Evolutionary conservation across 2,113 vertebrate genomes (phyloP).

Genomic region (Pantherophis guttatus): DNA sequence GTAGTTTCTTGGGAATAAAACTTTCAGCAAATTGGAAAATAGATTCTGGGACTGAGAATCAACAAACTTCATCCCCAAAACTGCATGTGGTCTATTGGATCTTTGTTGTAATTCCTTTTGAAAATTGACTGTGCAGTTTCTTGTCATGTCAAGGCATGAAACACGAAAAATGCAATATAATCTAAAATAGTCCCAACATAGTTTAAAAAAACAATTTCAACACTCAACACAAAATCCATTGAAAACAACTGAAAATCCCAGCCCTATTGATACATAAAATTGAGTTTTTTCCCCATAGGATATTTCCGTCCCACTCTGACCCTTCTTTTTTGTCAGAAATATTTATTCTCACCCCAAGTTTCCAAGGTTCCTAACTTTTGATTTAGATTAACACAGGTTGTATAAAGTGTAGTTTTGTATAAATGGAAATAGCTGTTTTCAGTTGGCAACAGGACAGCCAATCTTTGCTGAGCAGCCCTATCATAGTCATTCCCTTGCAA

Average conservation of each 20-base stretch:
- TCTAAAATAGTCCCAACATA: neutral
- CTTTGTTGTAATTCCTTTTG: neutral
- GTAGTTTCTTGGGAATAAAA: neutral
- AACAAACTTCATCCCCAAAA: neutral
- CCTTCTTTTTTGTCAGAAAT: neutral
- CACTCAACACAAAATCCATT: neutral
- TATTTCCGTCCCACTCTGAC: neutral
- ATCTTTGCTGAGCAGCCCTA: neutral
- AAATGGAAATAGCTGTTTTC: neutral
- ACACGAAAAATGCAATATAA: neutral
- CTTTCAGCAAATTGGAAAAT: neutral
- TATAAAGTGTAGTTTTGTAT: neutral
- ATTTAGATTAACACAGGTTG: neutral
- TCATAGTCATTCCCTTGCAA: neutral
- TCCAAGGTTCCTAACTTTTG: neutral
- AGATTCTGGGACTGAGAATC: neutral
- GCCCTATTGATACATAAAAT: neutral
- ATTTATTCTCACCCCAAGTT: neutral
- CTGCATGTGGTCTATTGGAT: neutral
- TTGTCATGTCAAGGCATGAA: neutral
- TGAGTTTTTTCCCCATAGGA: neutral
- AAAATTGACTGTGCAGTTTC: neutral
- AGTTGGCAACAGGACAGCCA: neutral
- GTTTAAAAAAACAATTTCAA: neutral
- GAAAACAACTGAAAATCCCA: neutral